Base-by-base conservation (phyloP, 1,140 invertebrate species). In the Ectropis grisescens region DNA sequence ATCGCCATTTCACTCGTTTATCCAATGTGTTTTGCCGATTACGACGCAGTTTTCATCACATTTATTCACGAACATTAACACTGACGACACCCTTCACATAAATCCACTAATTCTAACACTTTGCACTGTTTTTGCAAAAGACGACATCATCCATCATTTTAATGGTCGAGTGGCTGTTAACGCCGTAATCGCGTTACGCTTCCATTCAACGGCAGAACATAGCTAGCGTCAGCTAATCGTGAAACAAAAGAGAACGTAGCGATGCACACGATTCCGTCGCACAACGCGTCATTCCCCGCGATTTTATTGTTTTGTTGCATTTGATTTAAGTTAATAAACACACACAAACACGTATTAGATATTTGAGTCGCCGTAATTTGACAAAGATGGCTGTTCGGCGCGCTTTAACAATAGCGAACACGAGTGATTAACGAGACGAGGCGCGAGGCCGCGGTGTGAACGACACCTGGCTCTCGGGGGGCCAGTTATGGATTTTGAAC, bases 401-500 rank as follows among this genome's bases (percentile, higher is more conserved):
- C 70, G 66, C 66, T 72, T n/a, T 72, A 81, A 81, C 76, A 81
- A 81, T 81, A 81, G 72, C 65, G 70, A 71, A 65, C 72, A 71
- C 67, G 72, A 74, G 72, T 81, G 76, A 81, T 81, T 81, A 81
- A 81, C 68, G 76, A 81, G 76, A 78, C 76, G 76, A 81, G 72
- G 72, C 76, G 74, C 72, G 78, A 78, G 74, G 74, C 70, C 79
- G 78, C 76, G 76, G 80, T 82, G 80, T 82, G 80, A 82, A 82
- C 76, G 80, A 82, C 80, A 82, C 80, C 80, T 82, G 80, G 76
- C 71, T 76, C 70, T 68, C 66, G 53, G 75, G 74, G 71, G 74
- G 79, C 74, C 79, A 80, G 74, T 81, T 78, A 78, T 79, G 76
- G 76, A 81, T 82, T 81, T 81, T 78, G 67, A 78, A 80, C 80